Percentiles rank a stretch among this genome's conserved stretches.
These are phyloP conservation scores for Thera obeliscata DNA, from an alignment of 2,888 invertebrate species.

Conservation along the genomic window DNA sequence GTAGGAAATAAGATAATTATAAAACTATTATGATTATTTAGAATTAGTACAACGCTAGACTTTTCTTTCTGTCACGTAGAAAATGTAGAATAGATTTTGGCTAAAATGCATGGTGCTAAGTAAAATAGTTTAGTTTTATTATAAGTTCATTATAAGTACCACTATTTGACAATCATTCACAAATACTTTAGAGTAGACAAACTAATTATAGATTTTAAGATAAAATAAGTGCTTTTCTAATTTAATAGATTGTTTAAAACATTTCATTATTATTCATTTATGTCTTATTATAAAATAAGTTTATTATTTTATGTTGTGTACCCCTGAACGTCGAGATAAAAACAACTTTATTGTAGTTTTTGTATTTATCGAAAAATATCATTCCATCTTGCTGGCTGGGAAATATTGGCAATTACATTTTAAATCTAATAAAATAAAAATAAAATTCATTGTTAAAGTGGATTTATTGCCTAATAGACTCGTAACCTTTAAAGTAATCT, in stretches of 20 bases:
- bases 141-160: conserved; percentile 37
- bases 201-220: conserved; percentile 5
- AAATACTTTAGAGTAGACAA: conserved; percentile 16
- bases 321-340: neutral
- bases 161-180: conserved; percentile 39
- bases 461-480: neutral
- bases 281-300: neutral
- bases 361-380: conserved; percentile 60
- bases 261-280: neutral
- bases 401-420: conserved; percentile 59
- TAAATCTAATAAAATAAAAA: conserved; percentile 13
- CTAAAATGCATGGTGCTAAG: conserved; percentile 60
- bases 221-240: conserved; percentile 3
- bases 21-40: neutral
- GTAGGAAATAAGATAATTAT: conserved; percentile 6
- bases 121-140: conserved; percentile 46
- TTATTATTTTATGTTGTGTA: neutral
- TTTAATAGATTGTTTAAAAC: neutral
- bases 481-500: conserved; percentile 62
- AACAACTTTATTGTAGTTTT: conserved; percentile 12
- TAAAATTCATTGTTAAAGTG: conserved; percentile 14
- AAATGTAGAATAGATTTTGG: conserved; percentile 26
- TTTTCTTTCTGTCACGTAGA: conserved; percentile 13
- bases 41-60: conserved; percentile 8
- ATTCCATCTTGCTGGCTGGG: conserved; percentile 69